phyloP scores from a whole-genome alignment of 2,113 vertebrate species.

The Puntigrus tetrazona region DNA sequence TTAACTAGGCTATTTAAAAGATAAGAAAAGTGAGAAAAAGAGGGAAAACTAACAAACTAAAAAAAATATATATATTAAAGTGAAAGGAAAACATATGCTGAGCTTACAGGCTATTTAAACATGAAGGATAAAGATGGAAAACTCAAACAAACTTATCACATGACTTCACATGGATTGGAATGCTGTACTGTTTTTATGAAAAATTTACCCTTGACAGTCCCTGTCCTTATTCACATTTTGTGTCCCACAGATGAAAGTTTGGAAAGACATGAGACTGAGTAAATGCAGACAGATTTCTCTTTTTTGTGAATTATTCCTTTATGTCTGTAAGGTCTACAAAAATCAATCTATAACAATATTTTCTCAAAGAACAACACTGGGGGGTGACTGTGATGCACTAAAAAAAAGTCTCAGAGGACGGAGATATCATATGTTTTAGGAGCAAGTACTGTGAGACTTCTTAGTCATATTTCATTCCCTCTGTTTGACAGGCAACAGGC shows the following conservation, averaged over 20 bases:
- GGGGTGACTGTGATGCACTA: slow-evolving; percentile 5
- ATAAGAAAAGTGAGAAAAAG: too few relatives aligned
- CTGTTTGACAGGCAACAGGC: slow-evolving; percentile 32
- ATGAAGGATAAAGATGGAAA: too few relatives aligned
- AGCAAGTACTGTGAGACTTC: slow-evolving; percentile 9
- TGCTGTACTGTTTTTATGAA: background rate
- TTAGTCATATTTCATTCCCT: slow-evolving; percentile 48
- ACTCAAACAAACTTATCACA: too few relatives aligned
- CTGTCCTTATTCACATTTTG: background rate
- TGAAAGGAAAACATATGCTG: too few relatives aligned
- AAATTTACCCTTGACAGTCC: background rate
- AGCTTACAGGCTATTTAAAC: too few relatives aligned
- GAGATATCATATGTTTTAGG: slow-evolving; percentile 38
- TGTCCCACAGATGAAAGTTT: background rate
- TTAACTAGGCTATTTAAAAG: too few relatives aligned
- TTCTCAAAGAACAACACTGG: slow-evolving; percentile 15
- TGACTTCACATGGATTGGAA: background rate
- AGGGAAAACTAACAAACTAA: too few relatives aligned
- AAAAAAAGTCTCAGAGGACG: slow-evolving; percentile 44
- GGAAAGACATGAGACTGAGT: background rate
- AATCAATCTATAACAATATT: slow-evolving; percentile 2
- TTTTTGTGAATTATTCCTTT: background rate
- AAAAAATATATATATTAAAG: too few relatives aligned
- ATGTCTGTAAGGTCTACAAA: background rate
- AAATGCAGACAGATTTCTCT: background rate